Evolutionary conservation across 2,113 vertebrate species (phyloP), one percentile per base, ranked within the genome.

Genomic region (Thinocorus orbignyianus): DNA sequence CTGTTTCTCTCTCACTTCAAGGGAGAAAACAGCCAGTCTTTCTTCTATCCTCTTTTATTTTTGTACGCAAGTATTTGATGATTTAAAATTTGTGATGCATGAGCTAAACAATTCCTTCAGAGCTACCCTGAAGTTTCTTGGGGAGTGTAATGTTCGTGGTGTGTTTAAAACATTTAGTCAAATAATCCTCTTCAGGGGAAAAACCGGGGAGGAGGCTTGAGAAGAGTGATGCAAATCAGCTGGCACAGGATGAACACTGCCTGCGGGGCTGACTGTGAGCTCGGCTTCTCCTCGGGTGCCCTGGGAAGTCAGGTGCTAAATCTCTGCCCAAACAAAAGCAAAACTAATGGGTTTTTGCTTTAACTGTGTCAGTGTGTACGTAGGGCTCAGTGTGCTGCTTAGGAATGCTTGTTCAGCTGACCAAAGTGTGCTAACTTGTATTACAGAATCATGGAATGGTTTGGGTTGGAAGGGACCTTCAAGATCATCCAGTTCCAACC

Each of bases 201-300:
- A 72, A 70, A 71, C 6, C 2, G 2, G 77, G 81, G 61, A 51
- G 81, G 73, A 90, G 54, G 22, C 70, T 72, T 24, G 54, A 69
- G 48, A 26, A 54, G 82, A n/a, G 64, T 7, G 18, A 73, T 41
- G 17, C 18, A 64, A 24, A 51, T 55, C 60, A 35, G 46, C 35
- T 2, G 4, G 41, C 8, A 2, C 41, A 15, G 25, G 61, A 8
- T 44, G 58, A 62, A 8, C 11, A 0, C n/a, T 62, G 49, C 62
- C 37, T 31, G 66, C 52, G 31, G 66, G 58, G 61, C 66, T 72
- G 4, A 0, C 22, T 16, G 26, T 2, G 3, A 31, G 31, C 39
- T 58, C 2, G 1, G n/a, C 51, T 73, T 22, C 60, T 82, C 0
- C 0, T n/a, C 2, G 3, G 44, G 24, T 60, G 37, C 33, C n/a